Evolutionary conservation across 2,113 vertebrate genomes (phyloP).

Genomic region (Vulpes vulpes): DNA sequence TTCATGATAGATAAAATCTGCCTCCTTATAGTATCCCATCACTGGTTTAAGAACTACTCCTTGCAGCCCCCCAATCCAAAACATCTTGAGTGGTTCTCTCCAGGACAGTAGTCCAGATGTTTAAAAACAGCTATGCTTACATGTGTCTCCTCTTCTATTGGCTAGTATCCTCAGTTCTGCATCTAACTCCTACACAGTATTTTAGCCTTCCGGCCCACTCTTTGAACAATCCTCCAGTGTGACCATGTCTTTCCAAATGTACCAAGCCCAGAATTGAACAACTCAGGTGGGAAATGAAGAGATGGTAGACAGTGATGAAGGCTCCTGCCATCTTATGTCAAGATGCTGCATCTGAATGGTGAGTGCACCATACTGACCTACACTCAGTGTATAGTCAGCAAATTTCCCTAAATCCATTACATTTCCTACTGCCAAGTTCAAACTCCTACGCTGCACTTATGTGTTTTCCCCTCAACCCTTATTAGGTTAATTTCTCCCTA

Average conservation of each 20-base stretch:
- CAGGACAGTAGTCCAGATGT: neutral
- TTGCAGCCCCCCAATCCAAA: neutral
- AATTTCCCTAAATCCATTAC: neutral
- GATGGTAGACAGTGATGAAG: neutral
- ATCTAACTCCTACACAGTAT: neutral
- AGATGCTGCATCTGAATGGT: neutral
- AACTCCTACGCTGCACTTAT: neutral
- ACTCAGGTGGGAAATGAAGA: neutral
- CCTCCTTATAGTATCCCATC: slow-evolving; percentile 15
- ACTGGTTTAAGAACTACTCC: slow-evolving; percentile 1
- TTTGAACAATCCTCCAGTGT: neutral
- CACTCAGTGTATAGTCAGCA: neutral
- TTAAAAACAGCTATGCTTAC: neutral
- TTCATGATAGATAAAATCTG: neutral
- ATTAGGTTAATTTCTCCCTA: neutral
- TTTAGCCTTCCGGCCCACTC: neutral
- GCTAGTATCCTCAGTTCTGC: neutral
- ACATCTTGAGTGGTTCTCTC: neutral
- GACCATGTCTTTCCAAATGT: slow-evolving; percentile 18
- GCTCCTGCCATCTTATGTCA: neutral
- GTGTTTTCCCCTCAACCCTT: neutral
- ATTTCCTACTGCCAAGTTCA: slow-evolving; percentile 25
- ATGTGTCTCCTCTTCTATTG: neutral
- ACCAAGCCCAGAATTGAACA: neutral
- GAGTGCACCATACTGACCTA: neutral